Evolutionary conservation across 2,113 vertebrate species (phyloP).

Genomic region (Shinisaurus crocodilurus): DNA sequence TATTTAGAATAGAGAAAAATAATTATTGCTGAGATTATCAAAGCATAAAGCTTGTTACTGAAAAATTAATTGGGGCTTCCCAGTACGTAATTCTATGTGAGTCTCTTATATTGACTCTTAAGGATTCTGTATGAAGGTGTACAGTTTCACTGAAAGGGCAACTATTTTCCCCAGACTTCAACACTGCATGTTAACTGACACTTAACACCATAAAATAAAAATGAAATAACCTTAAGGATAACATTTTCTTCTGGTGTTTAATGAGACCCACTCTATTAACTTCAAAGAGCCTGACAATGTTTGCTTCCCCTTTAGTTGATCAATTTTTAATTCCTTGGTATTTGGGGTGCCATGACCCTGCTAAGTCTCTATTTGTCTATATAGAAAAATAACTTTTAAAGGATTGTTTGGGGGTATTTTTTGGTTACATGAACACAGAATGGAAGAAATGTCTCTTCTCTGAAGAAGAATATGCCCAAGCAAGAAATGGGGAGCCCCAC

Average conservation of each 20-base stretch:
- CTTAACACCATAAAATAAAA: slow-evolving; percentile 37
- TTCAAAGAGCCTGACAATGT: slow-evolving; percentile 26
- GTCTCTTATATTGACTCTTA: background rate
- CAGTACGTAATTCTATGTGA: background rate
- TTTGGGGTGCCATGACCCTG: slow-evolving; percentile 18
- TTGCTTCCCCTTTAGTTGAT: slow-evolving; percentile 26
- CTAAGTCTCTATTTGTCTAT: slow-evolving; percentile 37
- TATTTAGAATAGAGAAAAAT: slow-evolving; percentile 12
- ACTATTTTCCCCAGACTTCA: background rate
- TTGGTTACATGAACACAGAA: no score
- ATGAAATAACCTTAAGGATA: slow-evolving; percentile 40
- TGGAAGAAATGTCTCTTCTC: background rate
- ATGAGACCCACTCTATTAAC: slow-evolving; percentile 25
- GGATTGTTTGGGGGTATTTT: background rate
- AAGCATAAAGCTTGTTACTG: slow-evolving; percentile 6
- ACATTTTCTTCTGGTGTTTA: slow-evolving; percentile 41
- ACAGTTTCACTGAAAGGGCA: slow-evolving; percentile 10
- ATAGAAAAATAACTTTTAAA: background rate
- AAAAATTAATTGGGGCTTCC: slow-evolving; percentile 1
- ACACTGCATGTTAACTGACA: slow-evolving; percentile 18
- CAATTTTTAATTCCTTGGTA: slow-evolving; percentile 43
- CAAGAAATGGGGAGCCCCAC: background rate
- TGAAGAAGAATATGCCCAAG: background rate
- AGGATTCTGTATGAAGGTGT: slow-evolving; percentile 7
- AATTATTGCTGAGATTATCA: slow-evolving; percentile 2